These are phyloP conservation scores for Morpho helenor DNA, from an alignment of 2,888 invertebrate genomes.

Conservation along the genomic window DNA sequence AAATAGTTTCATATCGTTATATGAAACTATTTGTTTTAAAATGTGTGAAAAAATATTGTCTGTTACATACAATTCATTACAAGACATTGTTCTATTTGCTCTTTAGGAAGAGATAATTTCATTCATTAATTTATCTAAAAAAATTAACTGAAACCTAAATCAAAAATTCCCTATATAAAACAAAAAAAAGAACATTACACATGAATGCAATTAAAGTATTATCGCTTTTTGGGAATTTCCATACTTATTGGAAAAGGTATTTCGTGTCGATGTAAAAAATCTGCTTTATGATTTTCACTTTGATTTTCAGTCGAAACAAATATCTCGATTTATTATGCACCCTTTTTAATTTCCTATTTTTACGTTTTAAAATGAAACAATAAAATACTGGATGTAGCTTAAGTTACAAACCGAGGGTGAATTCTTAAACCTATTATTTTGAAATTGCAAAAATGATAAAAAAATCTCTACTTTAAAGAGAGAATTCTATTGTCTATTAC, in stretches of 20 bases:
- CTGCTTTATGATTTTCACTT: constrained; percentile 1
- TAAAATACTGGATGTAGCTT: constrained; percentile 63
- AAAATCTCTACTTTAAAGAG: constrained; percentile 10
- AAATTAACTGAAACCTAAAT: no score
- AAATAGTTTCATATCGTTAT: no score
- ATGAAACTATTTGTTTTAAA: no score
- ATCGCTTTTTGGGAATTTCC: constrained; percentile 17
- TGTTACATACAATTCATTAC: no score
- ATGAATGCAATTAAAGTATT: constrained; percentile 6
- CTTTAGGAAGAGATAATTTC: no score
- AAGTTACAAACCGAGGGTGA: constrained; percentile 51
- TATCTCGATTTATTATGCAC: constrained; percentile 36
- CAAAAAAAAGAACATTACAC: no score
- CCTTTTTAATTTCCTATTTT: constrained; percentile 44
- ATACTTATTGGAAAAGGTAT: constrained; percentile 12
- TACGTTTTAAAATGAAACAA: constrained; percentile 70
- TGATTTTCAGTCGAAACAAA: constrained; percentile 6
- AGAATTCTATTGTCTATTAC: constrained; percentile 22
- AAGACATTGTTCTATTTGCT: no score
- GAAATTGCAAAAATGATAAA: constrained; percentile 36
- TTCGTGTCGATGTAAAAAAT: constrained; percentile 10
- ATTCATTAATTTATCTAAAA: no score
- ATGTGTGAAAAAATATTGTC: no score
- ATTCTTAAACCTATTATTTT: constrained; percentile 46
- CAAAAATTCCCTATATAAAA: no score